Percentiles rank a stretch among this genome's conserved stretches.
Conservation (phyloP, 2,113 vertebrate species). For the Halichoerus grypus region DNA sequence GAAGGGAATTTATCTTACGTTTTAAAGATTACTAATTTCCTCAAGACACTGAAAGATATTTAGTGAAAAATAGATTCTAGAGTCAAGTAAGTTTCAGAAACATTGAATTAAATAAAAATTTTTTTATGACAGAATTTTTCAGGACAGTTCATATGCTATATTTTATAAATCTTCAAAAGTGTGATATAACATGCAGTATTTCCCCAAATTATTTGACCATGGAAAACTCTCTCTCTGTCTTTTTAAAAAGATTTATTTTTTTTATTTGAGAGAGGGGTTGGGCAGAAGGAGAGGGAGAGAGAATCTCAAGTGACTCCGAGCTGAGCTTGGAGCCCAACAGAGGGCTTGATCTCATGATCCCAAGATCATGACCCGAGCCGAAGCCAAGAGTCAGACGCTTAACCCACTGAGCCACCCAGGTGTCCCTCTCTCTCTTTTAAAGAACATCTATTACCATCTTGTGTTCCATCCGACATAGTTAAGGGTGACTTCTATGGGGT, state of each 20-base stretch:
- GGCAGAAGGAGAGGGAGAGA: background rate
- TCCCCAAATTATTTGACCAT: conserved; percentile 44
- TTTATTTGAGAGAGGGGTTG: background rate
- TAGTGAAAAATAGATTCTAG: conserved; percentile 32
- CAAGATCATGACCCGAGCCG: background rate
- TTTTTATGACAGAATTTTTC: conserved; percentile 25
- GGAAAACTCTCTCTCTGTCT: background rate
- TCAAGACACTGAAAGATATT: conserved; percentile 27
- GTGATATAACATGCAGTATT: background rate
- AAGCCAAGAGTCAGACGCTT: background rate
- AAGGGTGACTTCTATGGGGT: background rate
- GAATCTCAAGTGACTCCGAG: background rate
- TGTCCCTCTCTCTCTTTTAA: background rate
- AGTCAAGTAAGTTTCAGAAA: conserved; percentile 47
- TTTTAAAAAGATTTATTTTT: background rate
- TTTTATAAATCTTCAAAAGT: conserved; percentile 40
- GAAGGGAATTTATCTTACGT: background rate
- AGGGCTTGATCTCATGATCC: background rate
- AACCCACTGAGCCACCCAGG: background rate
- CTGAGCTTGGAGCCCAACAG: background rate
- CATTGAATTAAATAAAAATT: background rate
- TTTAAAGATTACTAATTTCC: conserved; percentile 50
- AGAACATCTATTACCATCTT: background rate
- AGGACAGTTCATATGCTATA: background rate
- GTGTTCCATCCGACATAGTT: background rate